Evolutionary conservation across 2,113 vertebrate species (phyloP).

Genomic region (Xerus inauris): DNA sequence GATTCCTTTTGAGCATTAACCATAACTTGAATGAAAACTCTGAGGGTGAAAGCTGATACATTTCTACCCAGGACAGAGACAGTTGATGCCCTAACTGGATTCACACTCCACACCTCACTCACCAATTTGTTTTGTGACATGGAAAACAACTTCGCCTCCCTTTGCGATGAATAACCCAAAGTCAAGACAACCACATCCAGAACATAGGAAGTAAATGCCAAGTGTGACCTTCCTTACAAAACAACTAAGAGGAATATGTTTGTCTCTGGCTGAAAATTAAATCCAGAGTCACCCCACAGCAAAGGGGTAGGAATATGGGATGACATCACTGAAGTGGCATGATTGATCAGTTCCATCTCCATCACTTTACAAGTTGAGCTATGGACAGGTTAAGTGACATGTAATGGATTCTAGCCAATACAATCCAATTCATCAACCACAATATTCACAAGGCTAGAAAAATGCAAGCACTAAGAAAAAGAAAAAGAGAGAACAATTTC

Average conservation of each 20-base stretch:
- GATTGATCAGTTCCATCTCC: background rate
- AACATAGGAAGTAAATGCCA: background rate
- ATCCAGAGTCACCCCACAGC: background rate
- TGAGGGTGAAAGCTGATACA: background rate
- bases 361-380: background rate
- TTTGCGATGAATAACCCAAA: background rate
- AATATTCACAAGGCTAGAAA: background rate
- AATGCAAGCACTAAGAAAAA: background rate
- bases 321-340: background rate
- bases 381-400: background rate
- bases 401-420: background rate
- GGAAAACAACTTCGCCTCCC: background rate
- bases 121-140: background rate
- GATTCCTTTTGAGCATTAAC: background rate
- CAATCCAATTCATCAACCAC: background rate
- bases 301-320: background rate
- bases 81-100: background rate
- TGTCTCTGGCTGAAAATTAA: background rate
- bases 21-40: background rate
- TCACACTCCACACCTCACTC: background rate
- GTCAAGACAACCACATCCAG: background rate
- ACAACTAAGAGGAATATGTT: background rate
- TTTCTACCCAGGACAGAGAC: background rate
- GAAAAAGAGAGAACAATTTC: background rate
- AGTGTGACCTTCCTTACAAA: background rate